Percentiles rank a stretch among this genome's conserved stretches.
Conservation (phyloP, 1,140 invertebrate genomes). For the Battus philenor region DNA sequence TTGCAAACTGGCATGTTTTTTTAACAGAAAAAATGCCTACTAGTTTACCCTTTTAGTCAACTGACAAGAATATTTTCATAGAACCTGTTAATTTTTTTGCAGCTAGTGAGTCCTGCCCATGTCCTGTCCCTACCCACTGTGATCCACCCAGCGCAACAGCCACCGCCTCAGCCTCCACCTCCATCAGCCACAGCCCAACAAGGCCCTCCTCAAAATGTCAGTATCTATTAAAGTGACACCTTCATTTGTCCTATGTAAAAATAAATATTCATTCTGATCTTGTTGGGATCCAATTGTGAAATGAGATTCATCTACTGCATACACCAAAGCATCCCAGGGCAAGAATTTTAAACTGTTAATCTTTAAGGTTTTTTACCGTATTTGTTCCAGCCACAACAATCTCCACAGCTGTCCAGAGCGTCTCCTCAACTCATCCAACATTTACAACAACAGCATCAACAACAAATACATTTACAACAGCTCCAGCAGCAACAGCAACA, state of each 20-base stretch:
- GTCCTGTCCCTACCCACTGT: constrained; percentile 63
- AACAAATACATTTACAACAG: constrained; percentile 49
- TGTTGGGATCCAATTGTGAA: too few relatives aligned
- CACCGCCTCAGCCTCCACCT: constrained; percentile 62
- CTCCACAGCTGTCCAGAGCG: constrained; percentile 55
- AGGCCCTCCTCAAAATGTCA: constrained; percentile 47
- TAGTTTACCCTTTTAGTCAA: too few relatives aligned
- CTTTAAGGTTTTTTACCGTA: too few relatives aligned
- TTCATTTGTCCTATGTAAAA: too few relatives aligned
- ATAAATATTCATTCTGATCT: too few relatives aligned
- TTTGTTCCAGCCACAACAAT: constrained; percentile 39
- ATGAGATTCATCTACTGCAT: too few relatives aligned
- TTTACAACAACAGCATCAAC: constrained; percentile 61
- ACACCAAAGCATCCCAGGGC: too few relatives aligned
- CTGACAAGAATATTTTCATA: too few relatives aligned
- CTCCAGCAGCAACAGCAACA: constrained; percentile 40
- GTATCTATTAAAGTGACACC: too few relatives aligned
- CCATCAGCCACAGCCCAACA: constrained; percentile 43
- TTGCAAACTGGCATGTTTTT: too few relatives aligned
- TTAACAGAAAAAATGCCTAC: too few relatives aligned
- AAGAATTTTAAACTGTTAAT: neutral
- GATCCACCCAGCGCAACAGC: constrained; percentile 63
- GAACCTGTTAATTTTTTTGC: constrained; percentile 20
- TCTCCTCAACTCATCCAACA: constrained; percentile 60
- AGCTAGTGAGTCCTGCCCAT: constrained; percentile 59